These are phyloP conservation scores for Bufo bufo DNA, from an alignment of 2,113 vertebrate species.

Conservation along the genomic window DNA sequence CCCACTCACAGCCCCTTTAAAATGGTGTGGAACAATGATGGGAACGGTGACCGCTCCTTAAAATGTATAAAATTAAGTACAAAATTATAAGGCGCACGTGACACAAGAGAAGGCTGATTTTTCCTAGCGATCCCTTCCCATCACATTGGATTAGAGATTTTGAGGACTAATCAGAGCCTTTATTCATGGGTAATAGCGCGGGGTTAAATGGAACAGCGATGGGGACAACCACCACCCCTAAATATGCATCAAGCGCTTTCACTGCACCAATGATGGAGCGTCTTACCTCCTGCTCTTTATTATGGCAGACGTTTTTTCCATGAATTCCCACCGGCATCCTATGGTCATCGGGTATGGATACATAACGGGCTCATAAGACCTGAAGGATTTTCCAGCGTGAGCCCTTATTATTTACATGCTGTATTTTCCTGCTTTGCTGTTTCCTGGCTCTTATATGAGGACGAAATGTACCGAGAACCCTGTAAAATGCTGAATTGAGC, in stretches of 20 bases:
- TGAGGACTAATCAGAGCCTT: not conserved
- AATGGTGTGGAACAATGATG: not conserved
- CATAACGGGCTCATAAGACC: not conserved
- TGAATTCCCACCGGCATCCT: not conserved
- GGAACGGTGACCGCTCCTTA: not conserved
- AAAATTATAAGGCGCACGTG: not conserved
- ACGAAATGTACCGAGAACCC: not conserved
- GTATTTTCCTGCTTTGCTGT: not conserved
- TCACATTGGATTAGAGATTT: not conserved
- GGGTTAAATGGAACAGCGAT: not conserved
- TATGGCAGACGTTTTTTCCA: not conserved
- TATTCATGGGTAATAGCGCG: not conserved
- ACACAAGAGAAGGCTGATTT: not conserved
- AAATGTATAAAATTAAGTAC: not conserved
- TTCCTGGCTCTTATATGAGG: constrained; percentile 9
- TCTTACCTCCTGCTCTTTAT: not conserved
- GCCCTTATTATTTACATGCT: not conserved
- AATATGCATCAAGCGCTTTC: not conserved
- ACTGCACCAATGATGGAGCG: not conserved
- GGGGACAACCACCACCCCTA: not conserved
- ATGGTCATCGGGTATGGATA: not conserved
- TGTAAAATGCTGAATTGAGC: constrained; percentile 19
- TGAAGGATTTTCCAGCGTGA: not conserved
- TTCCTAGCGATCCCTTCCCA: not conserved
- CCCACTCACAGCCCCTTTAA: too few species aligned